Conservation (phyloP, 2,797 vertebrate species). For the Paguma larvata region DNA sequence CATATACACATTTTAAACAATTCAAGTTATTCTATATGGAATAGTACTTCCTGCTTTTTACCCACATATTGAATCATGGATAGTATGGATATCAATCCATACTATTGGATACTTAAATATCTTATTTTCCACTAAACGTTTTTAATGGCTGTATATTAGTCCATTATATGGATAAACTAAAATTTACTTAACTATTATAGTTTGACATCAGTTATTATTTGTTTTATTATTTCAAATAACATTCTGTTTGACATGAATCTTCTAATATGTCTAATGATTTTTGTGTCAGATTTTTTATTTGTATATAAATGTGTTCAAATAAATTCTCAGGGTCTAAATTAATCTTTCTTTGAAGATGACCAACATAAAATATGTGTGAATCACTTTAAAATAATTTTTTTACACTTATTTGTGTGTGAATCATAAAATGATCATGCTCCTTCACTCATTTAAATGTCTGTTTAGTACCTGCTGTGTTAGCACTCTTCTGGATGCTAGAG, state of each 20-base stretch:
- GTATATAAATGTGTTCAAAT: slow-evolving; percentile 32
- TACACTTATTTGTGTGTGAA: too few relatives aligned
- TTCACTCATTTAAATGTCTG: not conserved
- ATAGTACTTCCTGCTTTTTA: not conserved
- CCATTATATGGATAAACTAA: not conserved
- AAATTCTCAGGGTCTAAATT: slow-evolving; percentile 9
- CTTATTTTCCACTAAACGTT: slow-evolving; percentile 23
- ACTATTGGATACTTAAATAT: not conserved
- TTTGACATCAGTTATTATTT: slow-evolving; percentile 19
- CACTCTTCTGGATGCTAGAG: not conserved
- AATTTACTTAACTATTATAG: slow-evolving; percentile 18
- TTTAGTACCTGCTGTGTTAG: not conserved
- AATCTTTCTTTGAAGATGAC: not conserved
- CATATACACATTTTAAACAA: not conserved
- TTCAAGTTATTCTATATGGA: not conserved
- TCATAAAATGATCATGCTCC: not conserved
- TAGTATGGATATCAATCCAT: not conserved
- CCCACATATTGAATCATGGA: not conserved
- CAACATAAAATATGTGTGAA: not conserved
- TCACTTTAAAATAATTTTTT: not conserved
- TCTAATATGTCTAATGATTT: slow-evolving; percentile 35
- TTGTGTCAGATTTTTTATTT: not conserved
- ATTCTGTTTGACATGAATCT: not conserved
- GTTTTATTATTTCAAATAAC: not conserved
- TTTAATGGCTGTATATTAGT: not conserved